These are phyloP conservation scores for Dorcus hopei DNA, from an alignment of 2,888 invertebrate species.

Conservation along the genomic window DNA sequence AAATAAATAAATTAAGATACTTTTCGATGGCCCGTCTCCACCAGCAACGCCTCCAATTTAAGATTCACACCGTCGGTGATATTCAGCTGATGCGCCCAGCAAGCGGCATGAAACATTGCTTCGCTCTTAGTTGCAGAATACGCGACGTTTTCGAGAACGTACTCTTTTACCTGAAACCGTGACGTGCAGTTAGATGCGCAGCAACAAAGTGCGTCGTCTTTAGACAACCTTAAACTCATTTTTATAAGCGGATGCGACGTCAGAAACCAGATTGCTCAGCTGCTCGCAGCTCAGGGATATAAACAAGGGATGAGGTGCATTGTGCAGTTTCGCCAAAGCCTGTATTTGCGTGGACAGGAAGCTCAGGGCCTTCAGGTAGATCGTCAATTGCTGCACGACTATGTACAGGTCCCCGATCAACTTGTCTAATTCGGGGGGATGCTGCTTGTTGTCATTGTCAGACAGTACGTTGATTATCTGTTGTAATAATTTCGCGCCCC, in stretches of 20 bases:
- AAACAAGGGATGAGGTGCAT: slow-evolving; percentile 38
- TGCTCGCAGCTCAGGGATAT: slow-evolving; percentile 36
- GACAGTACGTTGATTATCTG: slow-evolving; percentile 42
- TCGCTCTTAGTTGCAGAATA: slow-evolving; percentile 44
- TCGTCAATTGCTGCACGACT: slow-evolving; percentile 32
- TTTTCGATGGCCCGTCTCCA: slow-evolving; percentile 46
- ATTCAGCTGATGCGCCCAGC: slow-evolving; percentile 51
- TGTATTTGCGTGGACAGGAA: slow-evolving; percentile 36
- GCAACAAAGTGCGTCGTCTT: slow-evolving; percentile 1
- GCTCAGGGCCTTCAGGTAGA: slow-evolving; percentile 32
- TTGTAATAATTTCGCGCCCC: slow-evolving; percentile 48
- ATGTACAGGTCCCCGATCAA: slow-evolving; percentile 32
- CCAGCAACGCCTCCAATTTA: slow-evolving; percentile 42
- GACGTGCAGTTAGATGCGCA: neutral
- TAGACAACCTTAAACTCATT: slow-evolving; percentile 44
- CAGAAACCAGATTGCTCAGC: slow-evolving; percentile 32
- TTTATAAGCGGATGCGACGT: slow-evolving; percentile 43
- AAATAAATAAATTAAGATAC: slow-evolving; percentile 14
- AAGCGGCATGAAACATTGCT: slow-evolving; percentile 49
- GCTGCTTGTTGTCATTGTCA: slow-evolving; percentile 31
- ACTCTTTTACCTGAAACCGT: slow-evolving; percentile 39
- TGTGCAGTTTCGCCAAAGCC: slow-evolving; percentile 41
- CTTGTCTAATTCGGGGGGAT: slow-evolving; percentile 30
- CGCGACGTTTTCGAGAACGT: slow-evolving; percentile 49
- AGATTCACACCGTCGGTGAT: slow-evolving; percentile 38